Conservation (phyloP, 2,113 vertebrate species). For the Neodon shergylaensis region DNA sequence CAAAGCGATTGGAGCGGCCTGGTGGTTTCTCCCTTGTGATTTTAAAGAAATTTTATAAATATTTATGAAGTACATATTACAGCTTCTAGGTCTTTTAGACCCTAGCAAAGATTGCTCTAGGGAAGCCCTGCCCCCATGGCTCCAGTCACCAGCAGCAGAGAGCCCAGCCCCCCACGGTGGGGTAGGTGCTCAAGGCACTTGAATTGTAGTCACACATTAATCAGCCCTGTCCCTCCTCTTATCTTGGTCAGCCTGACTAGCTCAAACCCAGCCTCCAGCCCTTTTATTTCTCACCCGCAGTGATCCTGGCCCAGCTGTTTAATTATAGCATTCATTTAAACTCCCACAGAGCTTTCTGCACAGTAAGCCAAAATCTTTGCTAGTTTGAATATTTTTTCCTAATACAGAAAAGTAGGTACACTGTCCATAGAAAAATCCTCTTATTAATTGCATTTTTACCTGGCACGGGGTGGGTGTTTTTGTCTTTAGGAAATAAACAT, state of each 20-base stretch:
- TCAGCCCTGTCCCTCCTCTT: not conserved
- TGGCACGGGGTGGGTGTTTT: not conserved
- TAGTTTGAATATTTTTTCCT: not conserved
- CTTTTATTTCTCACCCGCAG: not conserved
- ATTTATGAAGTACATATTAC: not conserved
- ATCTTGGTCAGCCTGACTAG: not conserved
- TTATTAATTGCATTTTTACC: not conserved
- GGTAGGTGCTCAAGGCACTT: not conserved
- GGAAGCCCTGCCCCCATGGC: not conserved
- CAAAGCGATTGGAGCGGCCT: not conserved
- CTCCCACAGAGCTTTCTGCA: not conserved
- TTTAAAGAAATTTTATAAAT: slow-evolving; percentile 11
- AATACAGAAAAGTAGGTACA: not conserved
- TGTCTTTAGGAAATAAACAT: not conserved
- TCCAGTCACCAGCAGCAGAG: not conserved
- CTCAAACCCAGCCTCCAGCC: not conserved
- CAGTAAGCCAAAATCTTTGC: not conserved
- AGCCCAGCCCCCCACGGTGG: not conserved
- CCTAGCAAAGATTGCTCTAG: not conserved
- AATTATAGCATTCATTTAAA: not conserved
- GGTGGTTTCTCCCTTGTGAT: not conserved
- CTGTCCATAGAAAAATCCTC: not conserved
- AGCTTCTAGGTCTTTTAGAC: not conserved
- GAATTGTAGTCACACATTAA: slow-evolving; percentile 34
- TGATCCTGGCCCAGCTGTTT: not conserved